Evolutionary conservation across 2,888 invertebrate genomes (phyloP).

Genomic region (Eutolmus rufibarbis): DNA sequence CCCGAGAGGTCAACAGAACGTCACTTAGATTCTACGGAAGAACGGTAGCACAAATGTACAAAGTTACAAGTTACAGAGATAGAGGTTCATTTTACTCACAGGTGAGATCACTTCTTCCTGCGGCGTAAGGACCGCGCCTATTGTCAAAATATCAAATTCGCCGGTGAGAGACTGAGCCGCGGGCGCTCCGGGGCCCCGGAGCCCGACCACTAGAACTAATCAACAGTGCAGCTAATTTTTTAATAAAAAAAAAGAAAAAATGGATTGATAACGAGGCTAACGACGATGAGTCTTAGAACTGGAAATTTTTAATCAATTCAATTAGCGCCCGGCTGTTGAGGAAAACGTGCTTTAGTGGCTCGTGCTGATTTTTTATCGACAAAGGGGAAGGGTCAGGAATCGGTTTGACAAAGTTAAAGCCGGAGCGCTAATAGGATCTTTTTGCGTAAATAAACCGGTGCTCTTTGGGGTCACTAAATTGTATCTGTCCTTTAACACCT

Average conservation of each 20-base stretch:
- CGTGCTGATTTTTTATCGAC: background rate
- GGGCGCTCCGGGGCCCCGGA: background rate
- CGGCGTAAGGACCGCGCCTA: background rate
- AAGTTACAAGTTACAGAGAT: conserved; percentile 1
- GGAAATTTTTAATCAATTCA: background rate
- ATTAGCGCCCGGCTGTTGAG: background rate
- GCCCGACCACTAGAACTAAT: conserved; percentile 10
- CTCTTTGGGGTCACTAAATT: background rate
- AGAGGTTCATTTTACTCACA: background rate
- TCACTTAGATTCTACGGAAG: background rate
- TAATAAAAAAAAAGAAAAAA: background rate
- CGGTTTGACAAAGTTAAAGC: background rate
- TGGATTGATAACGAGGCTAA: background rate
- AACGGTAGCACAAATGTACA: conserved; percentile 1
- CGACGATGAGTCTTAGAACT: background rate
- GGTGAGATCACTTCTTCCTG: background rate
- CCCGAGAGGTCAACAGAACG: background rate
- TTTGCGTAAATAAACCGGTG: background rate
- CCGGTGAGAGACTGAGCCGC: background rate
- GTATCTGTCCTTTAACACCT: background rate
- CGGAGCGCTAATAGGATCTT: background rate
- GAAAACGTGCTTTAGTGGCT: background rate
- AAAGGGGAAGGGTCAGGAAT: background rate
- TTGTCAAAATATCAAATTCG: conserved; percentile 18
- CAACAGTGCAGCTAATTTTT: conserved; percentile 14